A percentile compares a stretch with the other conserved stretches of the same genome.
Evolutionary conservation across 1,140 invertebrate species (phyloP).

Genomic region (Anastatus disparis): DNA sequence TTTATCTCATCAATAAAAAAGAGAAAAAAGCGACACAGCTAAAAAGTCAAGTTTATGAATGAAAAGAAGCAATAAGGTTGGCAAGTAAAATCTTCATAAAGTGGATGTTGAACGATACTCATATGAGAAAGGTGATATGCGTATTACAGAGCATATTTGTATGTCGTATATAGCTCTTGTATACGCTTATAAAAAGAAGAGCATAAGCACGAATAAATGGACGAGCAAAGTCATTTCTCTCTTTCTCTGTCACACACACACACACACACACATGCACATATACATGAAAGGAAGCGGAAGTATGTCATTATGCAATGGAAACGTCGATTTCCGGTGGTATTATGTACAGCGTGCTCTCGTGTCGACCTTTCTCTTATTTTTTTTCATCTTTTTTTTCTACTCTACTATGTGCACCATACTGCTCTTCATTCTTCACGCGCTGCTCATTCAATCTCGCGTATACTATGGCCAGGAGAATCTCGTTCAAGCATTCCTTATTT

Average conservation of each 20-base stretch:
- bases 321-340: constrained; percentile 56
- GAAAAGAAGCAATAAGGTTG: no score
- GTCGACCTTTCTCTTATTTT: constrained; percentile 47
- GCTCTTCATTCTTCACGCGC: background rate
- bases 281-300: constrained; percentile 54
- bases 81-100: no score
- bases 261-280: no score
- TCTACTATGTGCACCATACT: background rate
- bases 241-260: background rate
- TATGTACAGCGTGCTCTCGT: constrained; percentile 46
- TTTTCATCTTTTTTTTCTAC: background rate
- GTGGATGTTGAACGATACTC: no score
- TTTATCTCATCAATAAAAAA: no score
- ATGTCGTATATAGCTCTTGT: no score
- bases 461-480: no score
- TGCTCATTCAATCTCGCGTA: background rate
- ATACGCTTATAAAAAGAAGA: no score
- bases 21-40: no score
- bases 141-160: no score
- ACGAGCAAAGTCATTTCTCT: constrained; percentile 53
- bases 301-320: constrained; percentile 56
- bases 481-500: background rate
- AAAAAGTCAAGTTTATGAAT: no score
- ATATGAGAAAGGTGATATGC: no score
- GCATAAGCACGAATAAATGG: background rate